Evolutionary conservation across 2,797 vertebrate genomes (phyloP).

Genomic region (Betta splendens): DNA sequence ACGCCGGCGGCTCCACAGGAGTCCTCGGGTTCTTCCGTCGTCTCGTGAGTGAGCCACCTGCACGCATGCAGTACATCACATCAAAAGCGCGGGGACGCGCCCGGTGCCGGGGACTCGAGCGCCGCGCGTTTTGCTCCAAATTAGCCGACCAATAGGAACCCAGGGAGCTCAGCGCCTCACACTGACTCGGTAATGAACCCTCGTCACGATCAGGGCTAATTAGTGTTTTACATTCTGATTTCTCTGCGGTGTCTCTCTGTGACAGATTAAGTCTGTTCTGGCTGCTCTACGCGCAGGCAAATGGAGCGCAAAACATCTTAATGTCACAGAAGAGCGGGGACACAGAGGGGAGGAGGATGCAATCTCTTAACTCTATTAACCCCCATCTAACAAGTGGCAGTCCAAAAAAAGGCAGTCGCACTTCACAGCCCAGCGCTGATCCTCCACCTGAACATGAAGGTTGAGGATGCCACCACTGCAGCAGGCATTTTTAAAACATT

Average conservation of each 20-base stretch:
- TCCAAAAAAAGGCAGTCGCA: slow-evolving; percentile 6
- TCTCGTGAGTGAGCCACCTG: no score
- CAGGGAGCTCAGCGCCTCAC: slow-evolving; percentile 35
- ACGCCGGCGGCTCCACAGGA: no score
- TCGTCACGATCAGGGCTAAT: slow-evolving; percentile 72
- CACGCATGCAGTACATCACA: slow-evolving; percentile 16
- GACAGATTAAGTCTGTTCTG: slow-evolving; percentile 68
- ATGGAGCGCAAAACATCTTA: slow-evolving; percentile 64
- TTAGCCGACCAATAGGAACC: slow-evolving; percentile 44
- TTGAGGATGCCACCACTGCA: background rate
- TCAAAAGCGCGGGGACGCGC: slow-evolving; percentile 12
- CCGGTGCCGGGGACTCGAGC: background rate
- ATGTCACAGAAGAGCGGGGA: slow-evolving; percentile 59
- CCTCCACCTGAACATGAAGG: background rate
- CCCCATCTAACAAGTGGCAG: slow-evolving; percentile 20
- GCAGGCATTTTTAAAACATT: background rate
- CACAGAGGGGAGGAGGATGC: slow-evolving; percentile 18
- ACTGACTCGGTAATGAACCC: slow-evolving; percentile 70
- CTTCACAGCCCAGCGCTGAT: background rate
- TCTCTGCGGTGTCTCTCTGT: slow-evolving; percentile 66
- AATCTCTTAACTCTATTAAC: slow-evolving; percentile 57
- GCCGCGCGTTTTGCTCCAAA: slow-evolving; percentile 23
- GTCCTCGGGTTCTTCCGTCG: no score
- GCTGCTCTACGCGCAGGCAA: slow-evolving; percentile 47
- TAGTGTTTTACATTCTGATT: slow-evolving; percentile 77